Evolutionary conservation across 1,140 invertebrate genomes (phyloP), one percentile per base, ranked within the genome.

Genomic region (Papilio polytes): DNA sequence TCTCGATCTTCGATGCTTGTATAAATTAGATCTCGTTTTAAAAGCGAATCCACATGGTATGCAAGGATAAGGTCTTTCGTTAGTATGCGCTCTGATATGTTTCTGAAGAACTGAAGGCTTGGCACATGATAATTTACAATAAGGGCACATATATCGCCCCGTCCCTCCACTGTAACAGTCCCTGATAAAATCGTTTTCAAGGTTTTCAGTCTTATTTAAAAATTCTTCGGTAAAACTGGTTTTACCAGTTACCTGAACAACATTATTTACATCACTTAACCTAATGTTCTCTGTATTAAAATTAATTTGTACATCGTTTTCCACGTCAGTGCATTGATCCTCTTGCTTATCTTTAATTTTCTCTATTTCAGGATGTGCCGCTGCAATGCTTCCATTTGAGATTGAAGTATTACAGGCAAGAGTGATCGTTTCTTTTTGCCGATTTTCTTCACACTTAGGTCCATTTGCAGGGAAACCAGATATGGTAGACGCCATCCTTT

Each of bases 41-140:
- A 99, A 99, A 79, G 98, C 97, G 92, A 99, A 98, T 77, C 98
- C 98, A 92, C 98, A 99, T 31, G 97, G 97, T 73, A 96, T 94
- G 95, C 98, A 99, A 15, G 98, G 98, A 95, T 97, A 99, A 26
- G 98, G 98, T 74, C 98, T 96, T 92, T 99, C 98, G 89, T 98
- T 98, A n/a, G 98, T 98, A 95, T 99, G 98, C 81, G 98, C 97
- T 86, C 98, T 96, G 88, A 99, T 98, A 95, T 99, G 98, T 95
- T 99, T 99, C 91, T 98, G 97, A 73, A 99, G 95, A 63, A 99
- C 98, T 88, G 98, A 98, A n/a, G 98, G 98, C 93, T 99, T 99
- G 84, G 98, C 97, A 96, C 98, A 99, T 59, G 96, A 97, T 87
- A 98, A 94, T 89, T 97, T 97, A 95, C 98, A 99, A 92, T 98